These are phyloP conservation scores for Mythimna lalbum DNA, from an alignment of 2,888 invertebrate genomes.

Conservation along the genomic window DNA sequence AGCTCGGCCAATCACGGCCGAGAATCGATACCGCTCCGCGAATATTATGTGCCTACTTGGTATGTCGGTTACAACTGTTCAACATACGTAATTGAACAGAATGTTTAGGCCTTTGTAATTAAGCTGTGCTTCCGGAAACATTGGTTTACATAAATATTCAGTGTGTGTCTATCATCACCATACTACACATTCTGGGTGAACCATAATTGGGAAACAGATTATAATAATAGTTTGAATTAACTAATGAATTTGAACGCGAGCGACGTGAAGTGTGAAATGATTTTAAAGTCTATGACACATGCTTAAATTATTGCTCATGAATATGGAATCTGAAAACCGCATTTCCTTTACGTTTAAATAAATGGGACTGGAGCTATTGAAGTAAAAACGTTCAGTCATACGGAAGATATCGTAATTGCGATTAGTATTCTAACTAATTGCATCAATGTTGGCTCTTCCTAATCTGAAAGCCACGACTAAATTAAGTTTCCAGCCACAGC, in stretches of 20 bases:
- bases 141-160: constrained; percentile 58
- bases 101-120: constrained; percentile 47
- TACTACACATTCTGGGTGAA: constrained; percentile 12
- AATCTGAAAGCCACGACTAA: constrained; percentile 20
- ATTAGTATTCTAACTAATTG: constrained; percentile 50
- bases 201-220: constrained; percentile 57
- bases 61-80: constrained; percentile 22
- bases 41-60: constrained; percentile 38
- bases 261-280: constrained; percentile 31
- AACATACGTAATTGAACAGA: constrained; percentile 39
- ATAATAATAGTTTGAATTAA: constrained; percentile 51
- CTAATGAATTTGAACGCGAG: constrained; percentile 45
- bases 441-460: constrained; percentile 29
- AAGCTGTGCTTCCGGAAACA: constrained; percentile 37
- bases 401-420: constrained; percentile 14
- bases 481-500: constrained; percentile 28
- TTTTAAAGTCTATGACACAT: constrained; percentile 43
- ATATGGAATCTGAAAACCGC: constrained; percentile 34
- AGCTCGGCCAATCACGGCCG: constrained; percentile 46
- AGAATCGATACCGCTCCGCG: constrained; percentile 44
- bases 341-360: constrained; percentile 24
- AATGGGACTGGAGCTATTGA: constrained; percentile 7
- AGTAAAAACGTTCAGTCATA: constrained; percentile 28
- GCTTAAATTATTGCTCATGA: constrained; percentile 41
- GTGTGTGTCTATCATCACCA: constrained; percentile 41